Percentiles rank a stretch among this genome's conserved stretches.
These are phyloP conservation scores for Drosophila setosimentum DNA, from an alignment of 2,888 invertebrate species.

Conservation along the genomic window DNA sequence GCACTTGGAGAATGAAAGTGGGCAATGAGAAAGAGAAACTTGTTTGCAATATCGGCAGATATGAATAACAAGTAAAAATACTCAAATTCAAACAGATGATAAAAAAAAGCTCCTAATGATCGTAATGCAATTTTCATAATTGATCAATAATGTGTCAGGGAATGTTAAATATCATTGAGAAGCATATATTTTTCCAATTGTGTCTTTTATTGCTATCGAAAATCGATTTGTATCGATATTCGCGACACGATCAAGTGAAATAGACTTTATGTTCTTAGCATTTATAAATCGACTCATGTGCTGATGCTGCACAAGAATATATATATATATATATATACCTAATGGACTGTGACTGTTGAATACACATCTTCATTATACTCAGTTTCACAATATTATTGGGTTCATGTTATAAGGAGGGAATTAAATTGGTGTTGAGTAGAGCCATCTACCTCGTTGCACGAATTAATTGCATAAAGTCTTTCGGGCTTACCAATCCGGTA, in stretches of 20 bases:
- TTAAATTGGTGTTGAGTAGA: background rate
- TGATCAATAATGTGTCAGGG: no score
- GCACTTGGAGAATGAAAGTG: rapidly evolving
- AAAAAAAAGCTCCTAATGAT: no score
- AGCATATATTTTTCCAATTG: background rate
- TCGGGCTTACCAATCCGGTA: no score
- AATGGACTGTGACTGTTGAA: background rate
- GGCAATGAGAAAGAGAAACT: background rate
- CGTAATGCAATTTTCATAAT: no score
- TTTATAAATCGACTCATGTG: background rate
- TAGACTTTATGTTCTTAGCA: background rate
- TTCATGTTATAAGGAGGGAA: background rate
- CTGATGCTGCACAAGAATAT: background rate
- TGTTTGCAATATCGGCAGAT: background rate
- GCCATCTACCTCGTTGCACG: background rate
- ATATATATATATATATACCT: background rate
- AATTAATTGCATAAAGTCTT: background rate
- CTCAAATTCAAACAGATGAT: no score
- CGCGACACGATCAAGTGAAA: no score
- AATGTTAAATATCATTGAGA: no score
- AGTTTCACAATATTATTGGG: background rate
- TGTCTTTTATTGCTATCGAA: background rate
- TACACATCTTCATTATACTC: background rate
- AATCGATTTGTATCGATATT: no score
- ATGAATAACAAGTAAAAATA: background rate